Conservation (phyloP, 92 coral and sea anemone genomes). For the Parazoanthus darwini region DNA sequence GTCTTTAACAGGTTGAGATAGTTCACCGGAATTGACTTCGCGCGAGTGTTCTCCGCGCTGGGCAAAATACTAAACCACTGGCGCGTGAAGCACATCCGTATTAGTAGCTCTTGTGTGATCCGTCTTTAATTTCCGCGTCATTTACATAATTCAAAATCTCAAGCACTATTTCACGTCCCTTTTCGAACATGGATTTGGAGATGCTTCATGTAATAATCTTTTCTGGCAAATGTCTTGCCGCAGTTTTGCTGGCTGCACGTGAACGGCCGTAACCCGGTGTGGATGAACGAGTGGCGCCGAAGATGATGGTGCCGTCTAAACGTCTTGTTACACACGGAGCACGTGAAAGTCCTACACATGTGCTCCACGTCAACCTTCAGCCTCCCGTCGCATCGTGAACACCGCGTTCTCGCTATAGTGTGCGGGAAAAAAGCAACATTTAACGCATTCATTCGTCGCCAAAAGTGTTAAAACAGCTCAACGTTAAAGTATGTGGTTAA, state of each 20-base stretch:
- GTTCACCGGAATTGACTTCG: neutral
- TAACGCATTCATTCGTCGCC: neutral
- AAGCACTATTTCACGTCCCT: neutral
- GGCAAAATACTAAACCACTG: neutral
- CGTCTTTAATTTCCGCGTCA: no score
- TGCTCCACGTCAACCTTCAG: neutral
- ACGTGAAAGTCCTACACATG: constrained; percentile 5
- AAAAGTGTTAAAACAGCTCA: neutral
- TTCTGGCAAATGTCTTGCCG: constrained; percentile 59
- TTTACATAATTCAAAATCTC: no score
- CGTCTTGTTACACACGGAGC: constrained; percentile 32
- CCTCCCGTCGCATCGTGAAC: constrained; percentile 29
- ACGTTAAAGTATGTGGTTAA: no score
- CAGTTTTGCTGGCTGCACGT: constrained; percentile 49
- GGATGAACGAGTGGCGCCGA: constrained; percentile 35
- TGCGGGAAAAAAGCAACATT: constrained; percentile 1
- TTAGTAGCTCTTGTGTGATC: no score
- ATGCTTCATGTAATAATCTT: constrained; percentile 53
- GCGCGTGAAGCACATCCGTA: no score
- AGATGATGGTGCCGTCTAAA: constrained; percentile 26
- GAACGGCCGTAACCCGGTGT: constrained; percentile 54
- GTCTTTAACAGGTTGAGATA: neutral
- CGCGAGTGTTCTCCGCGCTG: constrained; percentile 19
- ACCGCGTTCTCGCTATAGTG: neutral
- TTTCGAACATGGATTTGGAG: constrained; percentile 24